Evolutionary conservation across 2,113 vertebrate species (phyloP), one percentile per base, ranked within the genome.

Genomic region (Aphelocoma coerulescens): DNA sequence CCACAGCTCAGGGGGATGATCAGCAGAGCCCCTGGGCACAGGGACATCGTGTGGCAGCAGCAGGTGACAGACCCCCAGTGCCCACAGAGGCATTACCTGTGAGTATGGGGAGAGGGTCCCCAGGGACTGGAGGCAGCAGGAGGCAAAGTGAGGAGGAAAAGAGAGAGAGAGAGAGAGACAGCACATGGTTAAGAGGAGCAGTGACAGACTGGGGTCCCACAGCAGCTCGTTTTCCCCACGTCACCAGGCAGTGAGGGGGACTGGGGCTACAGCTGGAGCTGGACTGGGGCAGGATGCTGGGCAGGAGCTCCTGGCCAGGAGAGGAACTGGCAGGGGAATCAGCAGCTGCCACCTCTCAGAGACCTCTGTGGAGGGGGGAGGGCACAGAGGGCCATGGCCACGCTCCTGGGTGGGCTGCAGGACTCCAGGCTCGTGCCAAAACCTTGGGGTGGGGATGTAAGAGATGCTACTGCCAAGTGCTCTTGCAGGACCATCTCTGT

Each of bases 31-130:
- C 33, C 58, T 24, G 44, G 46, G 37, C 73, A 80, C 16, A 63
- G 33, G 55, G 39, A 86, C 2, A 1, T 15, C 1, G 37, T 43
- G 17, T 1, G 3, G 51, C 7, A 6, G 63, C 59, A 68, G 79
- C n/a, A 57, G 71, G 37, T 28, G 61, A 59, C 76, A 83, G 49
- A 68, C 1, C 15, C 51, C n/a, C 5, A 0, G 32, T 10, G 59
- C 49, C 55, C 10, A 0, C 16, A 1, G 3, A 57, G 76, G 2
- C 52, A 89, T 98, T 98, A 99, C 99, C 99, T 99, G 99, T 33
- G 99, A 99, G 98, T 99, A 99, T 2, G 99, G 99, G 95, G 99
- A 99, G 93, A 99, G 98, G 6, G 98, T 99, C 92, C 99, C 99
- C 96, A 99, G 98, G 76, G 99, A 99, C 99, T 99, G 97, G 67